Conservation (phyloP, 1,140 invertebrate genomes). For the Cherax quadricarinatus region DNA sequence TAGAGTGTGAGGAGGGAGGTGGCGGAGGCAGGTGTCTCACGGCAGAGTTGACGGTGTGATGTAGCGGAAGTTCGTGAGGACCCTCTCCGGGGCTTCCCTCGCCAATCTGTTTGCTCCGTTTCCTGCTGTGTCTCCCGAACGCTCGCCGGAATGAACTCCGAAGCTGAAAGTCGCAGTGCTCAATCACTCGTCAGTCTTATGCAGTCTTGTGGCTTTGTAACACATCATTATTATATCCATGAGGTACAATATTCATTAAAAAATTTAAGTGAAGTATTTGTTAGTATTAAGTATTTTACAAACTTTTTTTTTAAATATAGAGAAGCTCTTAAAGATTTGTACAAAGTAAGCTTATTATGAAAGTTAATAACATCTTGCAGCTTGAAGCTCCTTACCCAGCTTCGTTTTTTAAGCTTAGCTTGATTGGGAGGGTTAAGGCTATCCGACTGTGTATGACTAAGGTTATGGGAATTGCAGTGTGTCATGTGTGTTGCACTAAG, state of each 20-base stretch:
- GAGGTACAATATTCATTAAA: neutral
- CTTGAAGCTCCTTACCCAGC: constrained; percentile 63
- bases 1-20: constrained; percentile 3
- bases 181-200: neutral
- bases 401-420: constrained; percentile 66
- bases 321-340: neutral
- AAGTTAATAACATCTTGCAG: constrained; percentile 9
- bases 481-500: constrained; percentile 25
- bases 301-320: constrained; percentile 12
- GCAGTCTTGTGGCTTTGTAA: neutral
- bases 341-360: neutral
- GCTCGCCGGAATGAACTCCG: constrained; percentile 67
- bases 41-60: constrained; percentile 66
- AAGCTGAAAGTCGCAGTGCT: constrained; percentile 26
- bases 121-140: constrained; percentile 62
- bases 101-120: constrained; percentile 33
- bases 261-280: neutral
- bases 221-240: neutral
- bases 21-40: constrained; percentile 56
- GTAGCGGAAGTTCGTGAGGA: constrained; percentile 57
- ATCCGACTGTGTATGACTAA: neutral
- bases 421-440: neutral
- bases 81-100: constrained; percentile 11
- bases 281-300: constrained; percentile 10
- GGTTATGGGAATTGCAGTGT: constrained; percentile 31